Evolutionary conservation across 2,888 invertebrate genomes (phyloP).

Genomic region (Nemotelus nigrinus): DNA sequence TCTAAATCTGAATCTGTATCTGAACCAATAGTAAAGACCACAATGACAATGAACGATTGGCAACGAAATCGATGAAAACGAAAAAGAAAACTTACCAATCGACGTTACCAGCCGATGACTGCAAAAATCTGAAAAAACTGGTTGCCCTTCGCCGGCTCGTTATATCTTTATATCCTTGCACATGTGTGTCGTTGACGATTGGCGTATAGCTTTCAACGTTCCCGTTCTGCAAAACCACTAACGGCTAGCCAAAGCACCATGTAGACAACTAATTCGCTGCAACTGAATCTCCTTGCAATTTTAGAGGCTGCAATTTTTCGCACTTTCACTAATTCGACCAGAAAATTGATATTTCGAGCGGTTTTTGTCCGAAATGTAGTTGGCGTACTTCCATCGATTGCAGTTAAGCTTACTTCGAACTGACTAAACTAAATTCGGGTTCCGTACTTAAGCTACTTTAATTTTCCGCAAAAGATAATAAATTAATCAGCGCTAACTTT

Average conservation of each 20-base stretch:
- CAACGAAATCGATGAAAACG: neutral
- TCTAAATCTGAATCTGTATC: neutral
- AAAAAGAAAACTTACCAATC: slow-evolving; percentile 14
- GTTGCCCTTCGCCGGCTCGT: slow-evolving; percentile 38
- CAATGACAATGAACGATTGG: neutral
- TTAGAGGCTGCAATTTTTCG: slow-evolving; percentile 32
- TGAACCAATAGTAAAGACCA: neutral
- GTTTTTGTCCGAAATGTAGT: neutral
- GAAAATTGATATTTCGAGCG: neutral
- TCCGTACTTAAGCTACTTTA: neutral
- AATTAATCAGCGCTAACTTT: neutral
- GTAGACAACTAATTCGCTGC: neutral
- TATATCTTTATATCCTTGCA: slow-evolving; percentile 30
- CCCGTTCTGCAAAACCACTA: slow-evolving; percentile 19
- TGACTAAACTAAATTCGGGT: too few relatives aligned
- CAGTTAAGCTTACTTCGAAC: too few relatives aligned
- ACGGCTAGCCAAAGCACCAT: neutral
- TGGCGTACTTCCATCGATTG: too few relatives aligned
- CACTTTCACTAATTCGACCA: slow-evolving; percentile 35
- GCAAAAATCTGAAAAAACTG: slow-evolving; percentile 33
- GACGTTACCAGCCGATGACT: slow-evolving; percentile 17
- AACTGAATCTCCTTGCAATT: slow-evolving; percentile 36
- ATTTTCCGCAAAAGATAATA: neutral
- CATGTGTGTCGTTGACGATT: slow-evolving; percentile 28
- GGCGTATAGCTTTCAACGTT: neutral